Evolutionary conservation across 2,888 invertebrate genomes (phyloP).

Genomic region (Hyposoter didymator): DNA sequence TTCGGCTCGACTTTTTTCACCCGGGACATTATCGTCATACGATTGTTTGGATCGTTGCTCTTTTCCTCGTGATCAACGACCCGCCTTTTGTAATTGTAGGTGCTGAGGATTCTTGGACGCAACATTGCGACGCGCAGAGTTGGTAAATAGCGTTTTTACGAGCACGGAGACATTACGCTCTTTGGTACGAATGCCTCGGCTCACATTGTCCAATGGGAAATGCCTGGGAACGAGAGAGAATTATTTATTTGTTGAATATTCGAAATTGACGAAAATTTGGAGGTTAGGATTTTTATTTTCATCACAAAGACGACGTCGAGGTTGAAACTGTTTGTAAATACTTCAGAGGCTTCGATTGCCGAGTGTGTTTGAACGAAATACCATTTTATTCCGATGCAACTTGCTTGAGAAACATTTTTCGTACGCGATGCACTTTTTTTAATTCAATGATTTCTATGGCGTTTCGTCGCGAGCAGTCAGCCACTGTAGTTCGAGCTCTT

Average conservation of each 20-base stretch:
- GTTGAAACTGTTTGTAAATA: background rate
- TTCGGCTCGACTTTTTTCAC: background rate
- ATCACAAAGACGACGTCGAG: background rate
- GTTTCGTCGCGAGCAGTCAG: background rate
- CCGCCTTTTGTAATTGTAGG: background rate
- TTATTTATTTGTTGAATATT: background rate
- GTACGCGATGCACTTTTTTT: background rate
- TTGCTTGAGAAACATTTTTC: background rate
- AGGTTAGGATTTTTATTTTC: background rate
- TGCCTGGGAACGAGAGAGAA: conserved; percentile 19
- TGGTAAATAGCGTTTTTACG: background rate
- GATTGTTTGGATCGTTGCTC: background rate
- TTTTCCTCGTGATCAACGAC: background rate
- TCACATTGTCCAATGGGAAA: background rate
- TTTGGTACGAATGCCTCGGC: background rate
- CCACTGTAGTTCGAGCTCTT: background rate
- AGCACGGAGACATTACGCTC: background rate
- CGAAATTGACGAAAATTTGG: background rate
- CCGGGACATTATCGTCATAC: background rate
- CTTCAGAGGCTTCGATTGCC: background rate
- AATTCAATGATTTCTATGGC: background rate
- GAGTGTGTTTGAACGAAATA: background rate
- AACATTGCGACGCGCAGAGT: conserved; percentile 4
- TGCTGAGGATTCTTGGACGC: conserved; percentile 46
- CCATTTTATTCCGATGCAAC: background rate